A percentile compares a stretch with the other conserved stretches of the same genome.
These are phyloP conservation scores for Stenopsyche tienmushanensis DNA, from an alignment of 1,140 invertebrate species.

Conservation along the genomic window DNA sequence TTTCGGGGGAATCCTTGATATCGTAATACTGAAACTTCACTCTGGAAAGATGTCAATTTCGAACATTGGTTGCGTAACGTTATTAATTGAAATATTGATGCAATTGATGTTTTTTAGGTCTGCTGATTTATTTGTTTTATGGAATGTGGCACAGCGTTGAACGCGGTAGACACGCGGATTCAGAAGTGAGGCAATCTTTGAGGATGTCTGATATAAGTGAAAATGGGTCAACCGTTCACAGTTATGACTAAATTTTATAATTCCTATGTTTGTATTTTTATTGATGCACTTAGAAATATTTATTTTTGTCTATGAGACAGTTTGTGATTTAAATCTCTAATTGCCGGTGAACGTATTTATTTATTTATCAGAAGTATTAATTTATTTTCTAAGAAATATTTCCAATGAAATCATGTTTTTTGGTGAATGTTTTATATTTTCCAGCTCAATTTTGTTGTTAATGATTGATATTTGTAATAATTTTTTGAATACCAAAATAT, in stretches of 20 bases:
- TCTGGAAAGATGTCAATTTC: background rate
- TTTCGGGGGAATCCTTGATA: background rate
- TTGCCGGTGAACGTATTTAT: no score
- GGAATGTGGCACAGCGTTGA: conserved; percentile 61
- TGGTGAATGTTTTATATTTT: no score
- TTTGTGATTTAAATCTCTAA: no score
- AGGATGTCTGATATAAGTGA: conserved; percentile 24
- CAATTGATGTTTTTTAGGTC: conserved; percentile 46
- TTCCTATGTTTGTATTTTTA: background rate
- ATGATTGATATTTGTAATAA: no score
- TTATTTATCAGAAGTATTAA: no score
- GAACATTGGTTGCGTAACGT: background rate
- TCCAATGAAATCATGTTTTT: no score
- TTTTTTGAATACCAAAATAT: no score
- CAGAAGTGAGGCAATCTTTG: conserved; percentile 3
- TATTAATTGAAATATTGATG: background rate
- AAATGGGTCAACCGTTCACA: background rate
- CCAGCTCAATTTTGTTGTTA: no score
- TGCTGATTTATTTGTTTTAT: conserved; percentile 61
- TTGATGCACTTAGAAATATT: background rate
- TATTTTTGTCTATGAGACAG: background rate
- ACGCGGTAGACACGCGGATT: conserved; percentile 28
- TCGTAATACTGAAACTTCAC: no score
- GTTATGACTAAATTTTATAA: no score
- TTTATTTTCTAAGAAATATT: no score